phyloP scores from a whole-genome alignment of 1,140 invertebrate genomes.

The Doryteuthis pealeii region DNA sequence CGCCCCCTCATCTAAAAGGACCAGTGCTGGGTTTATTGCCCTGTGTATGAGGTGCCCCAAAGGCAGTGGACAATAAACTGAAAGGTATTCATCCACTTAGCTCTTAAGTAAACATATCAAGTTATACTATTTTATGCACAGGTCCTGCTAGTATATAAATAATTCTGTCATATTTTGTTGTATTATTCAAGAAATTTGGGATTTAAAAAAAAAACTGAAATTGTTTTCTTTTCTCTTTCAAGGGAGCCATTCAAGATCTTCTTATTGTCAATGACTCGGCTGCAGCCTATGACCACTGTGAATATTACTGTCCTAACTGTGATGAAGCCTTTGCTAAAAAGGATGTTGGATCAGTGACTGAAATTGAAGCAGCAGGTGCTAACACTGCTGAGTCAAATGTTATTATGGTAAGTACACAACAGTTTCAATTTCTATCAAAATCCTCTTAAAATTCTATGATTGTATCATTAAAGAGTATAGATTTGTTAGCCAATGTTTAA shows the following conservation, averaged over 20 bases:
- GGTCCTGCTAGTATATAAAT: no score
- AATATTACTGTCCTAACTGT: conserved; percentile 70
- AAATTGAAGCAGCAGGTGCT: conserved; percentile 4
- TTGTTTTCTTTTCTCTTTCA: conserved; percentile 17
- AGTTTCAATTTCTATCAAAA: not conserved
- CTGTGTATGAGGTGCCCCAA: no score
- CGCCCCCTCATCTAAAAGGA: no score
- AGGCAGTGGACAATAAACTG: no score
- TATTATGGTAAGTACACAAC: not conserved
- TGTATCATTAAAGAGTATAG: not conserved
- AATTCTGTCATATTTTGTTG: no score
- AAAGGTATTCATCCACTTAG: no score
- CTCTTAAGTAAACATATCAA: no score
- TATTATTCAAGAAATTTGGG: no score
- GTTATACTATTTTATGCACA: no score
- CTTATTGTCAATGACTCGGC: conserved; percentile 73
- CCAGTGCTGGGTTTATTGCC: no score
- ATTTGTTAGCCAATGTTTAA: no score
- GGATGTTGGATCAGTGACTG: not conserved
- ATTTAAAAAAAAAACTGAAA: no score
- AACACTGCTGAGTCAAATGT: not conserved
- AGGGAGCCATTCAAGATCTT: conserved; percentile 79
- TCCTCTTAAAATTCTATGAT: not conserved
- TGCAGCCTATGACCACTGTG: conserved; percentile 78
- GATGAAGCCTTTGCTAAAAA: conserved; percentile 33